Evolutionary conservation across 2,113 vertebrate genomes (phyloP), one percentile per base, ranked within the genome.

Genomic region (Chloroceryle aenea): DNA sequence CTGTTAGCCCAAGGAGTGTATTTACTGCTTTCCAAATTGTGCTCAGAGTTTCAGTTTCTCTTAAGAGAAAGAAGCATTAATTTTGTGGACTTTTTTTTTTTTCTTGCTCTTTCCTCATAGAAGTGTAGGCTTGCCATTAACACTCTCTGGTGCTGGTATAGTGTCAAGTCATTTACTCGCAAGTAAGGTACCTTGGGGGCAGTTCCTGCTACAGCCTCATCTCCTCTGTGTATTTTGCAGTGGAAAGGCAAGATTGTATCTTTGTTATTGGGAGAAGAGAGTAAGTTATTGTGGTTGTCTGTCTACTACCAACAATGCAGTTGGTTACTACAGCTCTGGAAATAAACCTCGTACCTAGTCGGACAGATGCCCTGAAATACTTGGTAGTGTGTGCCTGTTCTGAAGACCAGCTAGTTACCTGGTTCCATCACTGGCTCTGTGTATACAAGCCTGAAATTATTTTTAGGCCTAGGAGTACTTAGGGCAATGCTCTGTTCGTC

Each of bases 1-100:
- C 34, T 72, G 2, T 88, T 94, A 71, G 47, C 40, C 17, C 13
- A 43, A 32, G 64, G 34, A 52, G 26, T 47, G 1, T 43, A 27
- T 89, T 89, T 92, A 22, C 43, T 85, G 40, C 63, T 82, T 95
- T 85, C 27, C 14, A 45, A 79, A 52, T 53, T 40, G 19, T 40
- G 23, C 40, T 43, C 0, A 0, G 9, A 91, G 27, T 63, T 95
- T 89, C 34, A 19, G 3, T 53, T 84, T 69, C 59, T 89, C 14
- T 32, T 67, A 86, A 32, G 27, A 71, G 32, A 80, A 88, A 4
- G 9, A 32, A 81, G 14, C 32, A 32, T 79, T 82, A 4, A 16
- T 66, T 82, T 85, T 53, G 30, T 36, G 29, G 66, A 72, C 47
- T 75, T 63, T 4, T 7, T 59, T 90, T 75, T 63, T 4, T 7